These are phyloP conservation scores for Propithecus perrieri DNA, from an alignment of 2,797 vertebrate species.

Conservation along the genomic window DNA sequence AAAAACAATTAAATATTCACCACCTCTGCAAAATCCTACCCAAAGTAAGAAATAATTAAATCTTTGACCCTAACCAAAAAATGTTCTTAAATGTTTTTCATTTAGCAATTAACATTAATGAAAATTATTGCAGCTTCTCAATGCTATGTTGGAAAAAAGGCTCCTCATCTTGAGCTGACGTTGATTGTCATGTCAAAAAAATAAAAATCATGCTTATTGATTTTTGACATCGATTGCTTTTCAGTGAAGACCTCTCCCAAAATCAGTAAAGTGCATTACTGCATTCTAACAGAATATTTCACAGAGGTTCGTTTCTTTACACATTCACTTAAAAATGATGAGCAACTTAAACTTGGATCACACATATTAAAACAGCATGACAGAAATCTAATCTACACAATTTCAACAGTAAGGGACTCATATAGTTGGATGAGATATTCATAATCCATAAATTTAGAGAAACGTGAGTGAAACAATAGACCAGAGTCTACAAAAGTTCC, in stretches of 20 bases:
- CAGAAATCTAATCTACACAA: background rate
- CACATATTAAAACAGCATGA: background rate
- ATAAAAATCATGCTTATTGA: slow-evolving; percentile 42
- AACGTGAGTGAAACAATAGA: background rate
- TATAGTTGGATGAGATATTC: background rate
- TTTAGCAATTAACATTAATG: background rate
- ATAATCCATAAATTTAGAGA: slow-evolving; percentile 17
- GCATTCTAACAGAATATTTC: slow-evolving; percentile 33
- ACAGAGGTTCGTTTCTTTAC: slow-evolving; percentile 19
- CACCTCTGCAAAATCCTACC: background rate
- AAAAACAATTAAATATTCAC: background rate
- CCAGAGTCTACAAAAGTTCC: background rate
- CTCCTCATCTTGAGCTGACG: background rate
- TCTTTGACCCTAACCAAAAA: background rate
- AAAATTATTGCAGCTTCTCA: slow-evolving; percentile 7
- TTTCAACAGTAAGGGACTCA: background rate
- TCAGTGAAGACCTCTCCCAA: background rate
- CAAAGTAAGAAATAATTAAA: background rate
- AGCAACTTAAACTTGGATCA: background rate
- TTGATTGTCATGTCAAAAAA: slow-evolving; percentile 12
- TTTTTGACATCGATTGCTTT: slow-evolving; percentile 45
- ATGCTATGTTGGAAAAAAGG: background rate
- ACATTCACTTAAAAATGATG: slow-evolving; percentile 14
- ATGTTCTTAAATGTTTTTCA: background rate
- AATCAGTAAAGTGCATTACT: background rate